Conservation (phyloP, 2,888 invertebrate genomes). For the Dolichomitus sp. region DNA sequence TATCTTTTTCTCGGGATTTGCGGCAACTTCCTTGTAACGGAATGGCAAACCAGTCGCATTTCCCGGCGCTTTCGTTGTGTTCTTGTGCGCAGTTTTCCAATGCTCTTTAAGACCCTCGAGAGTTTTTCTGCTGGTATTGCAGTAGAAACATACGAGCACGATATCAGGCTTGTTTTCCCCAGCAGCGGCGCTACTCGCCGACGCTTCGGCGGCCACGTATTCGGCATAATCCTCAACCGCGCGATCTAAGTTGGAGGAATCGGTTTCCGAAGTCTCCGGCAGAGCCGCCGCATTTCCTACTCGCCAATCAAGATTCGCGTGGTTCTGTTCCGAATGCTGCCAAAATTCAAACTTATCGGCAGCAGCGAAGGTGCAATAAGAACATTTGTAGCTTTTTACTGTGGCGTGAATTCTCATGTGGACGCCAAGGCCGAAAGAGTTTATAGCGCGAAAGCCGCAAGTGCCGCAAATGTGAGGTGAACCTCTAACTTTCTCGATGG, state of each 20-base stretch:
- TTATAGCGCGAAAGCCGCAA: slow-evolving; percentile 80
- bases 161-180: slow-evolving; percentile 45
- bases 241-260: slow-evolving; percentile 46
- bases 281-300: slow-evolving; percentile 49
- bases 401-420: slow-evolving; percentile 78
- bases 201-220: slow-evolving; percentile 74
- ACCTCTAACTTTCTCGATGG: slow-evolving; percentile 26
- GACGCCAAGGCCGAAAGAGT: slow-evolving; percentile 76
- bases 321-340: slow-evolving; percentile 80
- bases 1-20: slow-evolving; percentile 48
- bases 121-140: slow-evolving; percentile 75
- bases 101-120: slow-evolving; percentile 76
- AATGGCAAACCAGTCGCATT: slow-evolving; percentile 70
- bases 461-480: slow-evolving; percentile 70
- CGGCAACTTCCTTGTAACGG: slow-evolving; percentile 71
- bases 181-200: slow-evolving; percentile 8
- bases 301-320: slow-evolving; percentile 76
- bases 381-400: slow-evolving; percentile 78
- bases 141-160: slow-evolving; percentile 80
- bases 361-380: slow-evolving; percentile 79
- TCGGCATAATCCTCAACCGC: slow-evolving; percentile 72
- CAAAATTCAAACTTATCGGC: slow-evolving; percentile 76
- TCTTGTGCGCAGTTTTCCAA: slow-evolving; percentile 77
- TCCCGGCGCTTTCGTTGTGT: slow-evolving; percentile 45
- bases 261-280: slow-evolving; percentile 24